These are phyloP conservation scores for Indicator maculatus DNA, from an alignment of 2,113 vertebrate genomes.

Conservation along the genomic window DNA sequence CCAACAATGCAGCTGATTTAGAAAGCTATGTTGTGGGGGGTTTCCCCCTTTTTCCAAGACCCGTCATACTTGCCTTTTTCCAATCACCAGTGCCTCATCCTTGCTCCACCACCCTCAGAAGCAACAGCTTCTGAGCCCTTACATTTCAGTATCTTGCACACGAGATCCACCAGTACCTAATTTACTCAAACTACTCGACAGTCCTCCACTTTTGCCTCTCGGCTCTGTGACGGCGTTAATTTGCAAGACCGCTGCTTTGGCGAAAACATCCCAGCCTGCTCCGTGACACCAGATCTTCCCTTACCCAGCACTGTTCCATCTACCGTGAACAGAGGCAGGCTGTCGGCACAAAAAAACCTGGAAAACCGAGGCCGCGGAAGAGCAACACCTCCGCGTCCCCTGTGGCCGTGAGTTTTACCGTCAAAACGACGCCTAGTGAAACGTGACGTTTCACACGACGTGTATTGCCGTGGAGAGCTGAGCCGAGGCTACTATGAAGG, in stretches of 20 bases:
- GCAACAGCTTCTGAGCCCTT: background rate
- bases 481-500: fast-evolving
- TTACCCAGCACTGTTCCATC: fast-evolving
- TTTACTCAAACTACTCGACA: background rate
- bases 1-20: background rate
- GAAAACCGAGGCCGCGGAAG: background rate
- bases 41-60: background rate
- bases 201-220: background rate
- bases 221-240: background rate
- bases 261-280: background rate
- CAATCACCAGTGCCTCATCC: background rate
- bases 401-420: fast-evolving
- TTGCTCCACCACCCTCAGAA: background rate
- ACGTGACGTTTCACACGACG: background rate
- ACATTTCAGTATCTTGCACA: background rate
- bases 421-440: background rate
- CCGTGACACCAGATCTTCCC: background rate
- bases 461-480: fast-evolving
- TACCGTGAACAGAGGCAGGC: fast-evolving
- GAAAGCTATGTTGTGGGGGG: background rate
- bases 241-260: background rate
- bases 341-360: background rate
- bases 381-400: background rate
- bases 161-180: fast-evolving
- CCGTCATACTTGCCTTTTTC: background rate